Evolutionary conservation across 2,888 invertebrate genomes (phyloP), one percentile per base, ranked within the genome.

Genomic region (Xiphydria camelus): DNA sequence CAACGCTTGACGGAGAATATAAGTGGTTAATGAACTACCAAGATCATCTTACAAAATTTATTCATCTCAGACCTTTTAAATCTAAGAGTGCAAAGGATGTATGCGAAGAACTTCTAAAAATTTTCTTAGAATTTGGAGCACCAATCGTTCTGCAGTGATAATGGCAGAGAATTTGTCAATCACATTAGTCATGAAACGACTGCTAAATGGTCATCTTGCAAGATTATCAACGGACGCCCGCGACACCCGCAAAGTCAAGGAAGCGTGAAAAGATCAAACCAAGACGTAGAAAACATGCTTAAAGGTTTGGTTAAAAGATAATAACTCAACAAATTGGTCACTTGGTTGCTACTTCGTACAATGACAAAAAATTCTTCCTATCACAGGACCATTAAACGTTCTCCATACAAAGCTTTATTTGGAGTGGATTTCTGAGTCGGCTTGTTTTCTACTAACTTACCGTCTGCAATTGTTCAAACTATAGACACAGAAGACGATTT

Each of bases 21-120:
- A 70, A 69, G 53, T 73, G 65, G 62, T 41, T 73, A 2, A 26
- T 73, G 15, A 56, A 60, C 17, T 72, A 69, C 42, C 68, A 71
- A 45, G 72, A 73, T 38, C 57, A 68, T 49, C 38, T 39, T 1
- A 70, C 68, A 21, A 75, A 73, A 59, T 72, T 66, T 59, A 17
- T 53, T 5, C 49, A 47, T 48, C 55, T 70, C n/a, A 49, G 62
- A 19, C 67, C 69, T 7, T 41, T 73, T n/a, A 55, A 34, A 60
- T 61, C 49, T 26, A 65, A 64, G 44, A 31, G 43, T 32, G 64
- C 61, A 32, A 50, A 38, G 29, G 67, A 58, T 57, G 63, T 71
- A 1, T 62, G 66, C 6, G 45, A 44, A 4, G 62, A 66, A 33
- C 18, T 56, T 19, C 23, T 53, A 1, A 39, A 52, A 32, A 52